Evolutionary conservation across 1,140 invertebrate genomes (phyloP).

Genomic region (Pseudomyrmex concolor): DNA sequence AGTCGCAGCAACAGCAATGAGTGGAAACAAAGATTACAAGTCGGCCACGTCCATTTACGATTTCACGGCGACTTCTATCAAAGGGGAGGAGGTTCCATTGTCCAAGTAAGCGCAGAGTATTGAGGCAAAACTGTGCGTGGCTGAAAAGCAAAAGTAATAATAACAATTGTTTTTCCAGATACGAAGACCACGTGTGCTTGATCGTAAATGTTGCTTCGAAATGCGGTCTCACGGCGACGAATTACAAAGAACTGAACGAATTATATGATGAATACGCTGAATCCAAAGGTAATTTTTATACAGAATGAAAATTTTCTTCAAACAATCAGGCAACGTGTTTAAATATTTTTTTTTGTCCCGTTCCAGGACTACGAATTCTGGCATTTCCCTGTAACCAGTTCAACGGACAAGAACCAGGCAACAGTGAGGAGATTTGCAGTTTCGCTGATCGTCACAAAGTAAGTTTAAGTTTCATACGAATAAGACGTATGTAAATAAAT

Average conservation of each 20-base stretch:
- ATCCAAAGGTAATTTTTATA: conserved; percentile 82
- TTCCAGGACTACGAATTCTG: conserved; percentile 89
- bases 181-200: conserved; percentile 90
- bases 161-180: conserved; percentile 79
- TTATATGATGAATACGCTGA: conserved; percentile 91
- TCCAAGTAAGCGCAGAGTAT: conserved; percentile 85
- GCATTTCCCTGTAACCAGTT: conserved; percentile 99
- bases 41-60: conserved; percentile 91
- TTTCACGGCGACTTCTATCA: conserved; percentile 90
- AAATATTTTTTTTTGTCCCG: neutral
- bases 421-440: conserved; percentile 90
- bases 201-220: conserved; percentile 96
- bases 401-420: conserved; percentile 91
- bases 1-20: conserved; percentile 77
- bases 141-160: conserved; percentile 35
- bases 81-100: conserved; percentile 90
- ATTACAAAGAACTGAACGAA: conserved; percentile 92
- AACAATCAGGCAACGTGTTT: neutral
- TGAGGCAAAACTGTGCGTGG: neutral
- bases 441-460: conserved; percentile 90
- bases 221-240: conserved; percentile 93
- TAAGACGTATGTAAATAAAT: neutral
- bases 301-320: neutral
- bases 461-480: conserved; percentile 53
- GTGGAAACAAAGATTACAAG: conserved; percentile 86